A percentile compares a stretch with the other conserved stretches of the same genome.
Evolutionary conservation across 1,140 invertebrate genomes (phyloP).

Genomic region (Listronotus bonariensis): DNA sequence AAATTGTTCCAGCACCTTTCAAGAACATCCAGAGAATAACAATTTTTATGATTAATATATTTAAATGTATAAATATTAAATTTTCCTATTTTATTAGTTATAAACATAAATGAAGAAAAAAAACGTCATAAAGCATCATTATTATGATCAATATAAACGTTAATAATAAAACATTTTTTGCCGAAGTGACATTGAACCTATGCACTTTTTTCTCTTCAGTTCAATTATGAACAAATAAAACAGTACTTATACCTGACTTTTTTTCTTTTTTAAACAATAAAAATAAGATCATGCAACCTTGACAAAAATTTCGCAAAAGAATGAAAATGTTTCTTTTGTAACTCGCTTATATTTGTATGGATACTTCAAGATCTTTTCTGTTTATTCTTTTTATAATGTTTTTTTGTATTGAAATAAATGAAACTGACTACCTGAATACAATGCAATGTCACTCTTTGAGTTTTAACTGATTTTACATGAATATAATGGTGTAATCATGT

Average conservation of each 20-base stretch:
- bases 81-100: no score
- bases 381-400: not conserved
- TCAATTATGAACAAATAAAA: no score
- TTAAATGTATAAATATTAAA: no score
- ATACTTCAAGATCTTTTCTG: not conserved
- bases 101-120: no score
- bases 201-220: not conserved
- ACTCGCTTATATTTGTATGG: not conserved
- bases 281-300: slow-evolving; percentile 15
- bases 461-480: slow-evolving; percentile 16
- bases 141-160: no score
- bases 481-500: slow-evolving; percentile 16
- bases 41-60: no score
- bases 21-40: no score
- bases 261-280: slow-evolving; percentile 12
- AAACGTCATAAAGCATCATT: no score
- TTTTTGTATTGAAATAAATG: no score
- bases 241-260: not conserved
- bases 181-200: slow-evolving; percentile 12
- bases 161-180: no score
- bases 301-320: slow-evolving; percentile 14
- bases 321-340: not conserved
- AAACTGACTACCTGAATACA: slow-evolving; percentile 6
- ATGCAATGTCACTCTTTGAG: slow-evolving; percentile 22
- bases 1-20: no score